Percentiles rank a stretch among this genome's conserved stretches.
Evolutionary conservation across 1,140 invertebrate species (phyloP).

Genomic region (Drosophila oshimai): DNA sequence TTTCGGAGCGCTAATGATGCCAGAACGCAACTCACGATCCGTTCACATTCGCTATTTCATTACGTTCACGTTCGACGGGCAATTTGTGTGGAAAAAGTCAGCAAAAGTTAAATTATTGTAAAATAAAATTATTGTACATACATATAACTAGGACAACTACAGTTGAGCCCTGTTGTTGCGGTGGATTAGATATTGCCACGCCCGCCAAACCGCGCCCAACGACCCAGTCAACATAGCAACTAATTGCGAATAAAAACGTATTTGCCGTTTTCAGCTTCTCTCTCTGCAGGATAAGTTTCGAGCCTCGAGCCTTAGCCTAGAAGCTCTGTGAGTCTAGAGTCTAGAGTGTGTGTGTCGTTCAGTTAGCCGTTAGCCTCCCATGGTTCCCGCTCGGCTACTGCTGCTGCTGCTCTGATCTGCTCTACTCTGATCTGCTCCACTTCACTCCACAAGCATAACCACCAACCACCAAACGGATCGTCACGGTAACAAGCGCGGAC

Average conservation of each 20-base stretch:
- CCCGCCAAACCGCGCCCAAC: slow-evolving; percentile 60
- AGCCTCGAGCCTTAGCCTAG: slow-evolving; percentile 61
- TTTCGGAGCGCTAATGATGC: slow-evolving; percentile 49
- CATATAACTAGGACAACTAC: slow-evolving; percentile 37
- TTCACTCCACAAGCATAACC: slow-evolving; percentile 7
- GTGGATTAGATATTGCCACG: slow-evolving; percentile 52
- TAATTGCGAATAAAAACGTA: slow-evolving; percentile 63
- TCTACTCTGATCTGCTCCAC: slow-evolving; percentile 1
- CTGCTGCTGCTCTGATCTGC: slow-evolving; percentile 24
- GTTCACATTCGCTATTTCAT: slow-evolving; percentile 49
- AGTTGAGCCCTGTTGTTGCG: slow-evolving; percentile 75
- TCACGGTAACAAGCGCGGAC: slow-evolving; percentile 71
- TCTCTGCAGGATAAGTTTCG: slow-evolving; percentile 77
- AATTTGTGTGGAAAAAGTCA: slow-evolving; percentile 83
- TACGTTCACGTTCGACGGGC: slow-evolving; percentile 58
- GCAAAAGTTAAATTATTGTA: slow-evolving; percentile 29
- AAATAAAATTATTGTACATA: slow-evolving; percentile 38
- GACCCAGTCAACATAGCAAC: slow-evolving; percentile 58
- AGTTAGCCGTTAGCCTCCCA: slow-evolving; percentile 63
- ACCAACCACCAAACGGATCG: slow-evolving; percentile 48
- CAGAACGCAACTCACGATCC: slow-evolving; percentile 30
- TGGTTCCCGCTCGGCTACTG: slow-evolving; percentile 36
- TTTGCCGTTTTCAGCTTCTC: slow-evolving; percentile 81
- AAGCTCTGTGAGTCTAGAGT: slow-evolving; percentile 62
- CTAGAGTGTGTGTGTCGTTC: slow-evolving; percentile 58